Percentiles rank a stretch among this genome's conserved stretches.
These are phyloP conservation scores for Amphibalanus amphitrite DNA, from an alignment of 1,140 invertebrate species.

Conservation along the genomic window DNA sequence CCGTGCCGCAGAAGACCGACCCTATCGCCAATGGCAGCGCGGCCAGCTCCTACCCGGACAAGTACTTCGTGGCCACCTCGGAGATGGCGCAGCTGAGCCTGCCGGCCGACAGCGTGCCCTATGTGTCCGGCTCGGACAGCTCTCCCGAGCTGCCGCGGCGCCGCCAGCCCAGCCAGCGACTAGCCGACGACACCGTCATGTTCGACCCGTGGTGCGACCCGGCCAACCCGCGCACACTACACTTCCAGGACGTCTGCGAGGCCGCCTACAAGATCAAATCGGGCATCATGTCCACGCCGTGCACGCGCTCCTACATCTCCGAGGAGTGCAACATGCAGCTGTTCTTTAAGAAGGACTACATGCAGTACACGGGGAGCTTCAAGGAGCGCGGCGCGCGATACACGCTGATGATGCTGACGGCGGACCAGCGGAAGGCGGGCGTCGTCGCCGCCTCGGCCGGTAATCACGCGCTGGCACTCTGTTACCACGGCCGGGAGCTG, in stretches of 20 bases:
- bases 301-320: constrained; percentile 62
- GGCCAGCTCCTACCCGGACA: not conserved
- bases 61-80: not conserved
- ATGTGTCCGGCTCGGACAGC: not conserved
- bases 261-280: constrained; percentile 72
- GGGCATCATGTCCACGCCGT: constrained; percentile 65
- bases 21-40: too few relatives aligned
- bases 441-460: constrained; percentile 84
- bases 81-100: not conserved
- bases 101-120: not conserved
- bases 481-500: constrained; percentile 66
- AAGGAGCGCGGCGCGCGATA: constrained; percentile 62
- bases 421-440: constrained; percentile 50
- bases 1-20: too few relatives aligned
- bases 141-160: not conserved
- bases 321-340: constrained; percentile 59
- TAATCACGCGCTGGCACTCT: constrained; percentile 75
- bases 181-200: constrained; percentile 5
- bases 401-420: constrained; percentile 52
- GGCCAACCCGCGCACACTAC: constrained; percentile 47
- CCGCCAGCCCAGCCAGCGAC: not conserved
- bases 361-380: constrained; percentile 78
- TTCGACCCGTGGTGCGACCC: constrained; percentile 58
- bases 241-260: constrained; percentile 72
- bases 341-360: constrained; percentile 82